Base-by-base conservation (phyloP, 2,888 invertebrate species). In the Chrysopilus asiliformis region DNA sequence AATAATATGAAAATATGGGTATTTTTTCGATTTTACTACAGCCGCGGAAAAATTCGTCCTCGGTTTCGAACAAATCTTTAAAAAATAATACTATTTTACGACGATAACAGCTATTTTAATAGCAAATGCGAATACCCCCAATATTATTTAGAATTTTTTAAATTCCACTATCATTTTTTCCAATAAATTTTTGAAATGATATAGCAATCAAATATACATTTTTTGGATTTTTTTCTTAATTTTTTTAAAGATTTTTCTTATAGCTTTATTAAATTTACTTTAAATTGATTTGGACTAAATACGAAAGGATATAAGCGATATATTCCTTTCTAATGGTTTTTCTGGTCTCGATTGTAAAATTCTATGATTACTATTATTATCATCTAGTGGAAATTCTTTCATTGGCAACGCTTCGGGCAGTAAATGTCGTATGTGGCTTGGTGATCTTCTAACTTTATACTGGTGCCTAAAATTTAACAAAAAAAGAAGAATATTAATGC, bases 231-330 rank as follows among this genome's bases (percentile, higher is more conserved):
- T 22, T 22, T 22, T 22, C 22, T 22, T 22, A 8, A 8, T 22
- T 22, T 22, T 22, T 22, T 22, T 22, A 22, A n/a, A n/a, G n/a
- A 22, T 22, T 22, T 22, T 8, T 22, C 7, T 22, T 22, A 22
- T 22, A 8, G 10, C 7, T 8, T 22, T 22, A 8, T 22, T 22
- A 8, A 22, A 8, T 22, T 7, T 22, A 22, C 10, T 22, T 22
- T 22, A 10, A 22, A 22, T 8, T 22, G 10, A 22, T 8, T 34
- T 41, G 41, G 41, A 38, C 43, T 43, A 43, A 51, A 60, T 60
- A 47, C 60, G 60, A 56, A 61, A 59, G 37, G 61, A 61, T 48
- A 61, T 51, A 49, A 60, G 53, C 41, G 60, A 61, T 38, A 56
- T 55, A 51, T 61, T 60, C 41, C 60, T 55, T 46, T 57, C 58